These are phyloP conservation scores for Dinomys branickii DNA, from an alignment of 2,113 vertebrate species.

Conservation along the genomic window DNA sequence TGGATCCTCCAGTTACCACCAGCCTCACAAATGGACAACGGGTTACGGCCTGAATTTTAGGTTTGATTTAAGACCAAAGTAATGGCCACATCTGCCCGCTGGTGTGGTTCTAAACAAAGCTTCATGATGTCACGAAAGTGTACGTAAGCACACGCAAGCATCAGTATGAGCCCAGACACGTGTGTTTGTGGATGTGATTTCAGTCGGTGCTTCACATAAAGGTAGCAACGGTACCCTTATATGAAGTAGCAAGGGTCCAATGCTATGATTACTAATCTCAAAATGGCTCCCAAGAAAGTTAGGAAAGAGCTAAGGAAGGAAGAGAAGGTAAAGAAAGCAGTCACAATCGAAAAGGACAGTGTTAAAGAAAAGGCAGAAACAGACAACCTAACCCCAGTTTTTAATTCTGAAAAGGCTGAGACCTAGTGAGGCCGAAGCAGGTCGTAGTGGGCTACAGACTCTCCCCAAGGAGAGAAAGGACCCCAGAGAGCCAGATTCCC, in stretches of 20 bases:
- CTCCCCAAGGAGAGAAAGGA: neutral
- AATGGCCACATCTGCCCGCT: neutral
- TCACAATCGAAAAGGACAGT: neutral
- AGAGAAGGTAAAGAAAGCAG: neutral
- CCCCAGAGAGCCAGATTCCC: neutral
- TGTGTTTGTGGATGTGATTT: neutral
- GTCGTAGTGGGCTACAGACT: neutral
- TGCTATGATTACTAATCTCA: neutral
- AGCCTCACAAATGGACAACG: neutral
- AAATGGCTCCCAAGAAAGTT: neutral
- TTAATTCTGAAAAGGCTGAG: neutral
- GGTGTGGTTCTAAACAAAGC: neutral
- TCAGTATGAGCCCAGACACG: neutral
- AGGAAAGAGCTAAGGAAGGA: neutral
- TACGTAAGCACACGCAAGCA: fast-evolving
- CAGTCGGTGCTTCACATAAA: neutral
- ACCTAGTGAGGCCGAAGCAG: neutral
- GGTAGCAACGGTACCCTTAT: neutral
- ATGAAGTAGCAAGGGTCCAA: neutral
- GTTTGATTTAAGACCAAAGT: neutral
- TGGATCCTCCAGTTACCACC: neutral
- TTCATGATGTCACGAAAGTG: neutral
- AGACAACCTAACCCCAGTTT: neutral
- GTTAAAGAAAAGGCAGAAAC: neutral
- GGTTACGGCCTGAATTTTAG: neutral